Evolutionary conservation across 2,113 vertebrate species (phyloP), one percentile per base, ranked within the genome.

Genomic region (Ibidorhyncha struthersii): DNA sequence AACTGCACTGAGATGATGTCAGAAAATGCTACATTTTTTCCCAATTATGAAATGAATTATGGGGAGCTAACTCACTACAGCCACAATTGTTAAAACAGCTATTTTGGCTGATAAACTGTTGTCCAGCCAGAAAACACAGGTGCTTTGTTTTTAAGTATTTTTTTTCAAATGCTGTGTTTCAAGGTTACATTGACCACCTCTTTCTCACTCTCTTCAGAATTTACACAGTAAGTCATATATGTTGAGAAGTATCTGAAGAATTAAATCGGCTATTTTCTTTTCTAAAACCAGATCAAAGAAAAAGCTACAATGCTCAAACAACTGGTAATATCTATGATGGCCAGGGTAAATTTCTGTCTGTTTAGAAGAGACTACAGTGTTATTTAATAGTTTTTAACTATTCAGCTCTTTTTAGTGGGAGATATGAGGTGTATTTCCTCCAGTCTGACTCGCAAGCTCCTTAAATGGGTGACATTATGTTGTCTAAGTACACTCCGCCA

Each of bases 41-140:
- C 95, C 95, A 97, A 32, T 97, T 97, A 97, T 97, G 91, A 97
- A 97, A 97, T 97, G 77, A 98, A 88, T 98, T 97, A 97, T 95
- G 81, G 84, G 78, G 89, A 65, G 73, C 92, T 96, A 96, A 89
- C 53, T 97, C 79, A 95, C 91, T 89, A 95, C 86, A 96, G 90
- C 86, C 77, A 91, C 94, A 90, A 80, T 93, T 94, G 77, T 97
- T 98, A 93, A 67, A 97, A 93, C 84, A 96, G 63, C 41, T 97
- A 89, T 97, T 98, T 98, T 96, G 82, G 76, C 94, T 92, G 73
- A 96, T 90, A 89, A 49, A 92, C 66, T 93, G 52, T 91, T 97
- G 94, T 93, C 86, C 93, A 95, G 92, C 88, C 97, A 98, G 94
- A 97, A 98, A 98, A 97, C 91, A 97, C 95, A 97, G 96, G 97